A percentile compares a stretch with the other conserved stretches of the same genome.
Conservation (phyloP, 2,113 vertebrate genomes). For the Orientallactaga bullata region DNA sequence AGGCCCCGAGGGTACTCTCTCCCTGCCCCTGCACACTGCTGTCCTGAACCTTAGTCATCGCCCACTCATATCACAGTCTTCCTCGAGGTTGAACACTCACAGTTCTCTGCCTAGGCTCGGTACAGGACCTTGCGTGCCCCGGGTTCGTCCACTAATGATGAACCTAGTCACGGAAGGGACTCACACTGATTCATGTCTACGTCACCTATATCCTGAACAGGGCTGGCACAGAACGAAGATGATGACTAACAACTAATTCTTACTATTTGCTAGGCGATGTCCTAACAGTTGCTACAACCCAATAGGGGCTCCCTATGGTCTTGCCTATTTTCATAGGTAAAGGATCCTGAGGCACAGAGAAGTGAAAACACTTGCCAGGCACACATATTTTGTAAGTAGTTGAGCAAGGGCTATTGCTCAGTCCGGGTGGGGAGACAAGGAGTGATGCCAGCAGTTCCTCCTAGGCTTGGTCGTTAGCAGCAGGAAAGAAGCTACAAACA, state of each 20-base stretch:
- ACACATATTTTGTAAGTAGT: neutral
- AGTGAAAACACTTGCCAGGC: neutral
- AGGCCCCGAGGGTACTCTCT: neutral
- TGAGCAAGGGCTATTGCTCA: neutral
- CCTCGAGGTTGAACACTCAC: neutral
- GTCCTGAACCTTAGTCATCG: neutral
- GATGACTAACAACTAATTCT: neutral
- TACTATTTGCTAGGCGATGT: neutral
- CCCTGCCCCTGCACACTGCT: neutral
- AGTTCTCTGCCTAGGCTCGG: neutral
- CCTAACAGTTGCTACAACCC: neutral
- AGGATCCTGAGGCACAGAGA: neutral
- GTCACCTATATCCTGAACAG: neutral
- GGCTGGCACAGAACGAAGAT: neutral
- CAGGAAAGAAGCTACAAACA: slow-evolving; percentile 20
- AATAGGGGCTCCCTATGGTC: neutral
- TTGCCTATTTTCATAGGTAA: neutral
- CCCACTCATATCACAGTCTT: neutral
- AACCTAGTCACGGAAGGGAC: neutral
- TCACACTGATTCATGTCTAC: neutral
- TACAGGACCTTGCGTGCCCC: neutral
- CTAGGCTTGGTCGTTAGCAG: neutral
- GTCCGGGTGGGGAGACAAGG: neutral
- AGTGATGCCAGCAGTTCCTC: neutral
- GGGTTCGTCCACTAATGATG: neutral